A percentile compares a stretch with the other conserved stretches of the same genome.
Conservation (phyloP, 2,888 invertebrate genomes). For the Latrodectus hesperus region DNA sequence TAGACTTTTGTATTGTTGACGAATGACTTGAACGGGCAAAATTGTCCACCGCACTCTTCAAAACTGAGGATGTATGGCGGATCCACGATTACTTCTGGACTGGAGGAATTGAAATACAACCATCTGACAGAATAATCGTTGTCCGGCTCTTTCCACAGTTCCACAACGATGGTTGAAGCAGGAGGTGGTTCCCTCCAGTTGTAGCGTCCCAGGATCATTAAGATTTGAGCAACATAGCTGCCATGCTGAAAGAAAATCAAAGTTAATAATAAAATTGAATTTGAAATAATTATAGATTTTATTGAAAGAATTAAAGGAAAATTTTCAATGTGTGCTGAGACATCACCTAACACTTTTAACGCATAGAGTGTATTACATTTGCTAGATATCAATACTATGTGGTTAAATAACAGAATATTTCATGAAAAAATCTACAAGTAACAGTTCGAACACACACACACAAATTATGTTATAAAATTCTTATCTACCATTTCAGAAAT, state of each 20-base stretch:
- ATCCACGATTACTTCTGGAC: conserved; percentile 1
- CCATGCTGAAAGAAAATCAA: neutral
- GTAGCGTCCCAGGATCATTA: neutral
- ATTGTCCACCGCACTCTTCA: neutral
- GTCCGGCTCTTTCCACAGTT: conserved; percentile 9
- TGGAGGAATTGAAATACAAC: conserved; percentile 11
- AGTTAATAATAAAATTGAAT: no score
- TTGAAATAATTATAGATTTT: no score
- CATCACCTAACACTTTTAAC: no score
- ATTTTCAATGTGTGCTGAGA: no score
- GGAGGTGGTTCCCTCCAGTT: neutral
- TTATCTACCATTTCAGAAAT: no score
- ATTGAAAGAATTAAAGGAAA: no score
- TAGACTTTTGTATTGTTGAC: neutral
- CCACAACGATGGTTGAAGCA: conserved; percentile 2
- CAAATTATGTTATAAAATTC: no score
- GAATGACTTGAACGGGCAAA: neutral
- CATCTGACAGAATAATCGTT: neutral
- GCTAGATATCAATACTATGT: no score
- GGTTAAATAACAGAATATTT: no score
- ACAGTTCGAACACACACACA: no score
- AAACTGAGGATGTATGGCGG: neutral
- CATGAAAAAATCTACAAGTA: no score
- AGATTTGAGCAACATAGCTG: conserved; percentile 1
- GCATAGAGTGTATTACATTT: no score